phyloP scores from a whole-genome alignment of 2,113 vertebrate genomes.

The Blennius ocellaris region DNA sequence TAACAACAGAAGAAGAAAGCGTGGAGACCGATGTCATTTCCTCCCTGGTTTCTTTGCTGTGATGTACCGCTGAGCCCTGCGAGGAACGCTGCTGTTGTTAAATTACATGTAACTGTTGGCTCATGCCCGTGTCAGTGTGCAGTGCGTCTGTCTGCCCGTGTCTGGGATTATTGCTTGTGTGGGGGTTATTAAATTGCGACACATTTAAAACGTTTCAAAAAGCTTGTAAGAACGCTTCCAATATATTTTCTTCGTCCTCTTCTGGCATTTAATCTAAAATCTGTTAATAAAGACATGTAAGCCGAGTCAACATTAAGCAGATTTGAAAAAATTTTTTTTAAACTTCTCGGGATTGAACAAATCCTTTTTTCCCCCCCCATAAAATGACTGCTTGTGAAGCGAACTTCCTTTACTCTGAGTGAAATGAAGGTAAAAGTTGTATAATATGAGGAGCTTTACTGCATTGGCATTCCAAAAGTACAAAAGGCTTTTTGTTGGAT shows the following conservation, averaged over 20 bases:
- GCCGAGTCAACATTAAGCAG: not conserved
- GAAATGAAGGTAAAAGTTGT: constrained; percentile 2
- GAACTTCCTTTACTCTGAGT: not conserved
- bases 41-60: constrained; percentile 51
- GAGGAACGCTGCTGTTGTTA: constrained; percentile 44
- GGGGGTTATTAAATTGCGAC: not conserved
- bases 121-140: constrained; percentile 15
- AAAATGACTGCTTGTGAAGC: not conserved
- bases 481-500: constrained; percentile 67
- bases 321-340: not conserved
- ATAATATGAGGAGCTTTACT: constrained; percentile 31
- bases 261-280: too few relatives aligned
- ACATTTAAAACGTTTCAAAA: not conserved
- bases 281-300: not conserved
- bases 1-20: constrained; percentile 65
- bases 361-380: too few relatives aligned
- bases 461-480: constrained; percentile 53
- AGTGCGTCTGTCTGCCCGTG: constrained; percentile 5
- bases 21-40: constrained; percentile 59
- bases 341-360: not conserved
- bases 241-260: too few relatives aligned
- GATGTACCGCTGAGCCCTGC: constrained; percentile 49
- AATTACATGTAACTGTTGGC: constrained; percentile 52
- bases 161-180: not conserved
- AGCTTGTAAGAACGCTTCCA: too few relatives aligned